Evolutionary conservation across 2,888 invertebrate species (phyloP), one percentile per base, ranked within the genome.

Genomic region (Diabrotica balteata): DNA sequence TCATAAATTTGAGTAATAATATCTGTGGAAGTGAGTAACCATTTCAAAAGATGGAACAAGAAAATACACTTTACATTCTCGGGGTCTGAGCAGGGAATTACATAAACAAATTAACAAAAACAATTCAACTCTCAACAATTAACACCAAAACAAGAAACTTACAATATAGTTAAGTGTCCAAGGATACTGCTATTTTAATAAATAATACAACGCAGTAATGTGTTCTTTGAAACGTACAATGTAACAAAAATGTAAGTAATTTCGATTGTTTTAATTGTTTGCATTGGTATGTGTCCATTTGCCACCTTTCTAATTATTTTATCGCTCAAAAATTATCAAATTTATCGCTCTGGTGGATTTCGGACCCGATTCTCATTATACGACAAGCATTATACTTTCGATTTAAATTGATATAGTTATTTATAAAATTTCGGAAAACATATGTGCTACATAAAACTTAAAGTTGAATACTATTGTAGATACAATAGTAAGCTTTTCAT

Each of bases 141-240:
- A 79, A 82, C 81, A 82, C 80, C 80, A 81, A 80, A 77, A 81
- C 80, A 80, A 80, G 78, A 78, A 80, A 82, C 83, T 83, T 81
- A 83, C 83, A 80, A 82, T 82, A 81, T 78, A 76, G 77, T 80
- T 78, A 76, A 78, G 78, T 77, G 79, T 81, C 83, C 82, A 80
- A 75, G 78, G 80, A 76, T 79, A 79, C 78, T 76, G 81, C 82
- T 83, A 79, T 78, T 78, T 79, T 72, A 57, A 57, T 77, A 80
- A 80, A 77, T 78, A 81, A 80, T 77, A 73, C 74, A 75, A 79
- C 79, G 80, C 80, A 81, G 81, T 78, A 75, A 75, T 76, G 70
- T 68, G 72, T 68, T 72, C 64, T 64, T 66, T 63, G 46, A 57
- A 54, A 57, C 54, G 47, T 45, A 22, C 61, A 57, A 44, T 51